Evolutionary conservation across 2,888 invertebrate species (phyloP).

Genomic region (Ectropis crepuscularia): DNA sequence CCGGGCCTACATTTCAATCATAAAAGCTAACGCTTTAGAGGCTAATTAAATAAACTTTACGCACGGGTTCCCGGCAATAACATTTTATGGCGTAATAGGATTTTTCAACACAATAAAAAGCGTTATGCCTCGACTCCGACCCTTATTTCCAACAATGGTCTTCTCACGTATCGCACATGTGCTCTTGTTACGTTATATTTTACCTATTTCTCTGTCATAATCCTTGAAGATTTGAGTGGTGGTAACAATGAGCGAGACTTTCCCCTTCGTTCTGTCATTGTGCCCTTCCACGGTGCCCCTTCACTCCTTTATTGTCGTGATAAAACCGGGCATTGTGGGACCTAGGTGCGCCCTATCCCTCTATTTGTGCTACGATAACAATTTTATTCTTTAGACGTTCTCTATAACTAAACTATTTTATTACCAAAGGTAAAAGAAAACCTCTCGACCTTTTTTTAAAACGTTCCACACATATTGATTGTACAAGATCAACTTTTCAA

Average conservation of each 20-base stretch:
- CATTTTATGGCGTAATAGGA: slow-evolving; percentile 27
- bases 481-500: not conserved
- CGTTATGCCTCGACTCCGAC: slow-evolving; percentile 21
- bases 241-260: slow-evolving; percentile 42
- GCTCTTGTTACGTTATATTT: slow-evolving; percentile 31
- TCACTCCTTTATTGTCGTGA: slow-evolving; percentile 48
- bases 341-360: slow-evolving; percentile 42
- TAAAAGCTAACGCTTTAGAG: slow-evolving; percentile 3
- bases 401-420: not conserved
- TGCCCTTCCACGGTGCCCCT: slow-evolving; percentile 39
- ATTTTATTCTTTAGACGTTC: slow-evolving; percentile 30
- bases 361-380: slow-evolving; percentile 42
- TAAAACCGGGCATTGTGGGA: slow-evolving; percentile 48
- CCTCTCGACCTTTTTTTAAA: not conserved
- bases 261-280: slow-evolving; percentile 39
- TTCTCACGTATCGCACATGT: slow-evolving; percentile 28
- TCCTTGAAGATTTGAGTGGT: slow-evolving; percentile 42
- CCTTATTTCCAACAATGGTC: slow-evolving; percentile 35
- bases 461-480: not conserved
- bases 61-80: slow-evolving; percentile 8
- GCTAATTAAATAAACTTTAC: slow-evolving; percentile 7
- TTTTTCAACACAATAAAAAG: slow-evolving; percentile 35
- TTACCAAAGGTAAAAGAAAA: not conserved
- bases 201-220: slow-evolving; percentile 40
- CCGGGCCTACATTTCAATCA: slow-evolving; percentile 8